Percentiles rank a stretch among this genome's conserved stretches.
These are phyloP conservation scores for Globia sparganii DNA, from an alignment of 2,888 invertebrate genomes.

Conservation along the genomic window DNA sequence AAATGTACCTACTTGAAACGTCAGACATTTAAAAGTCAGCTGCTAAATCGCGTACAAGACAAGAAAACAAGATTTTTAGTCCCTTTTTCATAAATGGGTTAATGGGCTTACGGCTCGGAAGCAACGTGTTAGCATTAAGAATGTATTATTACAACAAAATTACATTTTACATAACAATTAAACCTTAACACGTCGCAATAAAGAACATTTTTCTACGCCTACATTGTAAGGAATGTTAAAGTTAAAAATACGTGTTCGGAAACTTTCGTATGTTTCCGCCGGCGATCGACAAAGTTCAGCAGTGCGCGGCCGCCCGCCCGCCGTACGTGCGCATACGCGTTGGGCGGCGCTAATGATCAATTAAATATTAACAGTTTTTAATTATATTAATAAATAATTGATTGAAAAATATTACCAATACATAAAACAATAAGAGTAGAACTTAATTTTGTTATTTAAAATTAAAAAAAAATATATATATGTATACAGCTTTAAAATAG, in stretches of 20 bases:
- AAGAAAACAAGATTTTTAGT: constrained; percentile 74
- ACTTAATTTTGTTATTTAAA: constrained; percentile 20
- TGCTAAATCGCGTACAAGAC: constrained; percentile 65
- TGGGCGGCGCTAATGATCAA: constrained; percentile 78
- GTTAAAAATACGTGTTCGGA: constrained; percentile 88
- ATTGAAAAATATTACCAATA: constrained; percentile 28
- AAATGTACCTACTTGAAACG: constrained; percentile 31
- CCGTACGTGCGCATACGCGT: constrained; percentile 78
- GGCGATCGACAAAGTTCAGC: constrained; percentile 69
- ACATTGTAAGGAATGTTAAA: constrained; percentile 73
- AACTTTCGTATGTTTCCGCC: constrained; percentile 80
- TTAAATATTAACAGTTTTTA: constrained; percentile 56
- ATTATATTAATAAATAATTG: constrained; percentile 41
- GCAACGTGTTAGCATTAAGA: constrained; percentile 78
- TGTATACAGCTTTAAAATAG: constrained; percentile 67
- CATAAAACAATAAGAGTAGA: constrained; percentile 32
- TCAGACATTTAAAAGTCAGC: constrained; percentile 45
- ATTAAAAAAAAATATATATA: constrained; percentile 23
- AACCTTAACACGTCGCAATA: constrained; percentile 62
- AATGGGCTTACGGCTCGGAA: constrained; percentile 82
- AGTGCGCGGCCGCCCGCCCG: constrained; percentile 86
- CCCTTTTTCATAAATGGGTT: constrained; percentile 85
- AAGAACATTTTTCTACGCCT: constrained; percentile 56
- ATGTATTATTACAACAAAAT: constrained; percentile 72
- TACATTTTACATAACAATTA: constrained; percentile 45